Evolutionary conservation across 2,888 invertebrate species (phyloP).

Genomic region (Cylloceria caligata): DNA sequence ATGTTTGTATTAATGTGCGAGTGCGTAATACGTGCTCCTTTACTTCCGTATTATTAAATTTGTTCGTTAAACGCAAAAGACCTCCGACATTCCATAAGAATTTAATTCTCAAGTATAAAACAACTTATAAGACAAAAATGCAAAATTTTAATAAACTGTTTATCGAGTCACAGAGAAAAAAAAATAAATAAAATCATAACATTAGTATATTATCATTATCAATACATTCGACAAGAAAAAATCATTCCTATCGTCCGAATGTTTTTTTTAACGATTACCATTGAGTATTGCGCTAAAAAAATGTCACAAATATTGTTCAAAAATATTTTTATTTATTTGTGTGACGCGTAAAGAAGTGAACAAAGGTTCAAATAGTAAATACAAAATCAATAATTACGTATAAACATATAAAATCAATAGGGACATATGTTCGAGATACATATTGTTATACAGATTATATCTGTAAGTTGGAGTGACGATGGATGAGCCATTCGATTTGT

Average conservation of each 20-base stretch:
- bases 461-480: conserved; percentile 1
- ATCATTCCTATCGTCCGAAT: too few species aligned
- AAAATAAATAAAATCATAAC: too few species aligned
- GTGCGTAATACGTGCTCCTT: conserved; percentile 8
- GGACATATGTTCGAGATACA: neutral
- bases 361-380: neutral
- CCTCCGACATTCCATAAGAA: neutral
- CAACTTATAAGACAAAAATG: neutral
- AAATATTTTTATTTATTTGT: too few species aligned
- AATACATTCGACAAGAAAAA: too few species aligned
- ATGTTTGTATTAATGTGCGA: conserved; percentile 23
- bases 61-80: neutral
- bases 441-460: neutral
- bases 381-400: neutral
- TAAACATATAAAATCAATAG: neutral
- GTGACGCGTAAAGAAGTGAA: neutral
- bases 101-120: neutral
- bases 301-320: too few species aligned
- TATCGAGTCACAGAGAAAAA: too few species aligned
- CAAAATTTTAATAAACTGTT: neutral
- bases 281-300: too few species aligned
- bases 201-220: too few species aligned
- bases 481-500: conserved; percentile 33
- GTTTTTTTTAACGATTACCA: too few species aligned
- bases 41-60: neutral